Conservation (phyloP, 2,888 invertebrate species). For the Norana najaformis region DNA sequence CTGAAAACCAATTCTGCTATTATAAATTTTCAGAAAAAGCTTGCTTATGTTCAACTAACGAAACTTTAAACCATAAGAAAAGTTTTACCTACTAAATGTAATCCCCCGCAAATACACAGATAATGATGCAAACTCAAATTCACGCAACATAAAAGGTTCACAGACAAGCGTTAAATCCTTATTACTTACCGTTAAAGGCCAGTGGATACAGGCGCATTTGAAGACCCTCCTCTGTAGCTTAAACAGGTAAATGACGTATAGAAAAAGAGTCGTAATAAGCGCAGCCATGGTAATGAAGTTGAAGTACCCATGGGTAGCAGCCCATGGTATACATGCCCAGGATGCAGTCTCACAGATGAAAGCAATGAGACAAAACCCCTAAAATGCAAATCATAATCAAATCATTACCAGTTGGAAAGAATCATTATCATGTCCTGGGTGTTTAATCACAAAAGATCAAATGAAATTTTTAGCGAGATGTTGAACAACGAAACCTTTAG, state of each 20-base stretch:
- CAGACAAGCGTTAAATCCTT: neutral
- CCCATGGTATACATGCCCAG: neutral
- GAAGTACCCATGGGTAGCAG: constrained; percentile 37
- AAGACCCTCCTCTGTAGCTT: constrained; percentile 38
- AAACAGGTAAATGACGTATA: constrained; percentile 38
- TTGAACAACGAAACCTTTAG: neutral
- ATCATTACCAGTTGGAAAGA: too few species aligned
- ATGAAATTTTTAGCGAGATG: neutral
- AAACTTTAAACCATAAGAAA: neutral
- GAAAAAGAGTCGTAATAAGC: constrained; percentile 33
- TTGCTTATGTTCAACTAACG: neutral
- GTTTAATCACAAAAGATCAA: neutral
- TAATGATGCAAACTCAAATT: neutral
- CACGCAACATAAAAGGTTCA: neutral
- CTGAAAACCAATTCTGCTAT: neutral
- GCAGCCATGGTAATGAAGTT: constrained; percentile 39
- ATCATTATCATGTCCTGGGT: neutral
- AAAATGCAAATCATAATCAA: neutral
- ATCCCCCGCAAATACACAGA: neutral
- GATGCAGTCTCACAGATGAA: constrained; percentile 35
- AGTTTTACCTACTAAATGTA: neutral
- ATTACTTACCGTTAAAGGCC: constrained; percentile 40
- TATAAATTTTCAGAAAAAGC: neutral
- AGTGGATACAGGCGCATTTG: constrained; percentile 39
- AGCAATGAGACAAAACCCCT: constrained; percentile 38